Base-by-base conservation (phyloP, 2,113 vertebrate genomes). In the Centrocercus urophasianus region DNA sequence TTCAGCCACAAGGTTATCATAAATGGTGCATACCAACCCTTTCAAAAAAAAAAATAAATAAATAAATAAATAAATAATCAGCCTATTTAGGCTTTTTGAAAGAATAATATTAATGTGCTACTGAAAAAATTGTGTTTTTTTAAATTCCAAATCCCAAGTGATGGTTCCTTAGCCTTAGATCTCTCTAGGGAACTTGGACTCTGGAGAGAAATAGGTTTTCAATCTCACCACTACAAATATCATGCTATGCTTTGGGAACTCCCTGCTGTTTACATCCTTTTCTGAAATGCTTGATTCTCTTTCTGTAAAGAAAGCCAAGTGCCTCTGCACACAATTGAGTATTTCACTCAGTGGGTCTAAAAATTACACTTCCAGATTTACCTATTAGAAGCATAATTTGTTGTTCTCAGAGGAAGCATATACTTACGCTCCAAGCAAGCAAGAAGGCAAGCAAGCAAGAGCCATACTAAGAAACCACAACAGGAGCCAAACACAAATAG, bases 281-380 rank as follows among this genome's bases (percentile, higher is more conserved):
- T 67, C 40, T 72, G 63, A 85, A 67, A 43, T 71, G 34, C 47
- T 19, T 1, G 2, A 85, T 85, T 85, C 19, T 64, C 25, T n/a
- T 85, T 79, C 61, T 75, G 13, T 34, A 83, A 89, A 82, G 57
- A 76, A 93, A 76, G 48, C 3, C 19, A 72, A 88, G 24, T 76
- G 14, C 11, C 34, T 93, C 32, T 69, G 43, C 61, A 42, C 52
- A 72, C 4, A 79, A 64, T 11, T 34, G 34, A 92, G 60, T 78
- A 82, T 77, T 94, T 89, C 34, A 69, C 19, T 87, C 25, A 57
- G 22, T 82, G 74, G 11, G 17, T 79, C 67, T 88, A 72, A 93
- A 91, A 93, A 79, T 86, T 69, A 42, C 69, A 50, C 67, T 79
- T 48, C 25, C 40, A 69, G 22, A 65, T 88, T 89, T 86, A 73